Base-by-base conservation (phyloP, 2,888 invertebrate genomes). In the Cyrtodaria siliqua region DNA sequence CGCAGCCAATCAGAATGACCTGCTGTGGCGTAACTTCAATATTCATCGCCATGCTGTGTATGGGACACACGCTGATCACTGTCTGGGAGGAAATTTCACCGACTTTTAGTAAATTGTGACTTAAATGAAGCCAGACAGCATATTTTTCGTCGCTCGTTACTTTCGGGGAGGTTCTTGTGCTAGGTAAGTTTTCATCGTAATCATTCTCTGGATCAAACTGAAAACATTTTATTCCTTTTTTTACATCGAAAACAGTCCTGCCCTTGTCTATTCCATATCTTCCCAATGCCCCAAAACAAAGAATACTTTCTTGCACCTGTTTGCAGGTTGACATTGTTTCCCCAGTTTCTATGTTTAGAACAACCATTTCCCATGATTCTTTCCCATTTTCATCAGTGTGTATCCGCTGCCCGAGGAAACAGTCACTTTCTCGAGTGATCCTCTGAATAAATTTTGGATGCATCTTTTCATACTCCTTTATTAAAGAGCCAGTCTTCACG, bases 21-120 rank as follows among this genome's bases (percentile, higher is more conserved):
- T 76, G 73, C 8, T 82, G 52, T 2, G 75, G 50, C n/a, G 82
- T 83, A 18, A 86, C 72, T 6, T 61, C 62, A 1, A 87, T 55
- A 42, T 70, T 75, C 62, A 86, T 78, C 1, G 85, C 83, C 14
- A 82, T 80, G 62, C 84, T 82, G 63, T 87, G 87, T 16, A 84
- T 63, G 2, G 84, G 83, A 50, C 78, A 83, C 2, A 83, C 72
- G 42, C 82, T 78, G 6, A 83, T 62, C 0, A 82, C 26, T 38
- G 68, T 56, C 23, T 67, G 62, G 8, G 70, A 67, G n/a, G 62
- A 42, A 6, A 85, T 56, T 20, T 72, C 66, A 0, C 84, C 86
- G 2, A 86, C 59, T 61, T 83, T 84, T 38, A 86, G 24, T 6
- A 85, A n/a, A 1, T 77, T 75, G n/a, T 66, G 66, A 0, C 49